Evolutionary conservation across 2,113 vertebrate genomes (phyloP), one percentile per base, ranked within the genome.

Genomic region (Plecotus auritus): DNA sequence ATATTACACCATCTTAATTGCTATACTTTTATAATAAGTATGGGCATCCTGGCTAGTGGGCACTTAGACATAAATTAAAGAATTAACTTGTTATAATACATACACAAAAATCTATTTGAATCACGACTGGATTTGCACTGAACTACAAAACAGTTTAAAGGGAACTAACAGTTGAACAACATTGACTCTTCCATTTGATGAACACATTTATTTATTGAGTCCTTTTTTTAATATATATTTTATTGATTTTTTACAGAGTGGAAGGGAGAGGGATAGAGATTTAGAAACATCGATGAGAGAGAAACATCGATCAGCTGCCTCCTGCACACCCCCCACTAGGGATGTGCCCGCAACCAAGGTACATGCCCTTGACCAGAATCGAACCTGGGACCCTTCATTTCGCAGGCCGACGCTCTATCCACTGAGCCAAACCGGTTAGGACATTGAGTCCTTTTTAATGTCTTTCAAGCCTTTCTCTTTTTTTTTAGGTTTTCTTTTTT

Each of bases 91-190:
- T 80, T 35, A 72, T 35, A n/a, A 80, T 74, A 37, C 73, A 70
- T 26, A 95, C 23, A 61, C 37, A 85, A 7, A 91, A 83, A 81
- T 70, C 84, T 91, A 86, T n/a, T 89, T n/a, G 49, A 84, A 94
- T 73, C 2, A 9, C 26, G 47, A 49, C 22, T 90, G 59, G 23
- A 93, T 77, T 92, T 96, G 32, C 37, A 80, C 9, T 66, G 77
- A 88, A 88, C 30, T 84, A 95, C 40, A 80, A 92, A 95, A 87
- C 10, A 87, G 35, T 87, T 89, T 40, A 69, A 45, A 93, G 69
- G 16, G 32, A 83, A 77, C 45, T 67, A 40, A 94, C 1, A 78
- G 37, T 4, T 91, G 91, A 67, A 91, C 12, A n/a, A 78, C 47
- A 77, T 56, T 80, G 72, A 91, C 26, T 67, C 51, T 94, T 83